These are phyloP conservation scores for Agrilus planipennis DNA, from an alignment of 1,140 invertebrate genomes.

Conservation along the genomic window DNA sequence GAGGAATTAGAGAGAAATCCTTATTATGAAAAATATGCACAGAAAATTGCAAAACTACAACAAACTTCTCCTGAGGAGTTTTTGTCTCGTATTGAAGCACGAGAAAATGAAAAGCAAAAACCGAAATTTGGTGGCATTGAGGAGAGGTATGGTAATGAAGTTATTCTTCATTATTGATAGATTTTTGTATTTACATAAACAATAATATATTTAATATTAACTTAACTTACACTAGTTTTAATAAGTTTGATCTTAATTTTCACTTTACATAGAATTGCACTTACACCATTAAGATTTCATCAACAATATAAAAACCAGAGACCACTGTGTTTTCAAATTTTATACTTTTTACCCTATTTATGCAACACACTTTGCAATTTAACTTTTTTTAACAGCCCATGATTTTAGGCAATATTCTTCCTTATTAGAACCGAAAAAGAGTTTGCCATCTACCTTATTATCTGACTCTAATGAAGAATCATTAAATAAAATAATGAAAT, in stretches of 20 bases:
- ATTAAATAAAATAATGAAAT: conserved; percentile 65
- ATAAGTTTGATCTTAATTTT: too few relatives aligned
- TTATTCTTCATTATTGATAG: conserved; percentile 1
- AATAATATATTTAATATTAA: conserved; percentile 4
- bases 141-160: conserved; percentile 9
- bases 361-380: too few relatives aligned
- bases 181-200: conserved; percentile 20
- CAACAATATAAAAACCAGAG: conserved; percentile 1
- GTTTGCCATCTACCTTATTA: conserved; percentile 24
- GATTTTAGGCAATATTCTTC: conserved; percentile 38
- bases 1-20: conserved; percentile 63
- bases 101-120: conserved; percentile 37
- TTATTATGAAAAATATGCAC: conserved; percentile 70
- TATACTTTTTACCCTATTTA: too few relatives aligned
- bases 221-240: too few relatives aligned
- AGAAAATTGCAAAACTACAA: conserved; percentile 62
- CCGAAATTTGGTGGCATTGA: conserved; percentile 27
- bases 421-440: conserved; percentile 41
- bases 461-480: conserved; percentile 37
- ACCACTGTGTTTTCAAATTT: too few relatives aligned
- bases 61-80: conserved; percentile 65
- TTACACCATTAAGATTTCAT: neutral
- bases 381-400: too few relatives aligned
- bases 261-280: neutral
- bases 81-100: conserved; percentile 48